Conservation (phyloP, 2,888 invertebrate genomes). For the Drosophila mimetica region DNA sequence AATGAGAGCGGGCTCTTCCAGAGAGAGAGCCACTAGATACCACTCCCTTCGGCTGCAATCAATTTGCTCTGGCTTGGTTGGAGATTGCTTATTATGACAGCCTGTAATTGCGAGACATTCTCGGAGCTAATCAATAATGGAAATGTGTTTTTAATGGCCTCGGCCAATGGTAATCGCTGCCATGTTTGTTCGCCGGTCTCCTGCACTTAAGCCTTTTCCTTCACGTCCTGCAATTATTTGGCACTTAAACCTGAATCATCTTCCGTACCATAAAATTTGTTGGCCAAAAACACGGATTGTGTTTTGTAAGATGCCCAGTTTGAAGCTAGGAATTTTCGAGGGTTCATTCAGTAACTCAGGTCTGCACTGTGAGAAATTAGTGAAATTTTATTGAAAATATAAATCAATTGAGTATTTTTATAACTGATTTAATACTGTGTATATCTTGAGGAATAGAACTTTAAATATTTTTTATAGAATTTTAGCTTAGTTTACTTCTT, state of each 20-base stretch:
- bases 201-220: slow-evolving; percentile 30
- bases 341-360: neutral
- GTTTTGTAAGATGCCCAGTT: neutral
- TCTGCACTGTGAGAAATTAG: neutral
- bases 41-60: slow-evolving; percentile 44
- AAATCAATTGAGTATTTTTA: too few species aligned
- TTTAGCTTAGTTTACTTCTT: too few species aligned
- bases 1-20: slow-evolving; percentile 22
- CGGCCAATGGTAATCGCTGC: slow-evolving; percentile 31
- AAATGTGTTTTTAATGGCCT: slow-evolving; percentile 62
- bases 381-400: neutral
- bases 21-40: slow-evolving; percentile 16
- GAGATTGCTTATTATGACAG: slow-evolving; percentile 60
- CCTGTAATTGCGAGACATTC: slow-evolving; percentile 59
- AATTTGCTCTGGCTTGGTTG: slow-evolving; percentile 39
- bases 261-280: slow-evolving; percentile 46
- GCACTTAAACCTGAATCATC: slow-evolving; percentile 63
- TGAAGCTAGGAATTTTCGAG: slow-evolving; percentile 1
- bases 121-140: slow-evolving; percentile 66
- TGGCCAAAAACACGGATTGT: slow-evolving; percentile 25
- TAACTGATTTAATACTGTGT: too few species aligned
- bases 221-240: slow-evolving; percentile 63
- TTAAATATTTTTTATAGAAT: too few species aligned
- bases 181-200: slow-evolving; percentile 23
- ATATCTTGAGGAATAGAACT: too few species aligned